A percentile compares a stretch with the other conserved stretches of the same genome.
Conservation (phyloP, 2,888 invertebrate species). For the Pachydiplax longipennis region DNA sequence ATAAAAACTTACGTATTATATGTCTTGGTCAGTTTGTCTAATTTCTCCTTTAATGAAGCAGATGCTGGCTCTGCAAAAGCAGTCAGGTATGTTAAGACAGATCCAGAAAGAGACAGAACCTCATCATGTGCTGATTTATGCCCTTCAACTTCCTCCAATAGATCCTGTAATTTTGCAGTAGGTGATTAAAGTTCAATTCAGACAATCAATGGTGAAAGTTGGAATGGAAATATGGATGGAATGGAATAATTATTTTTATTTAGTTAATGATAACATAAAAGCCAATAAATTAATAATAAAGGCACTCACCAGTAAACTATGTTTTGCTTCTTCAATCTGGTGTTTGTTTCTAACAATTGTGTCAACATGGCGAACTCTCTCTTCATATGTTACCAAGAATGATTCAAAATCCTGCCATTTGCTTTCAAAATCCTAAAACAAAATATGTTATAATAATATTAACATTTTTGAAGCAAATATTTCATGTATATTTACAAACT, state of each 20-base stretch:
- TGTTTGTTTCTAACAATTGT: slow-evolving; percentile 76
- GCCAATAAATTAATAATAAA: background rate
- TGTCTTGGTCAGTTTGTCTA: slow-evolving; percentile 72
- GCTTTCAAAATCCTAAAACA: slow-evolving; percentile 68
- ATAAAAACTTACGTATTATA: slow-evolving; percentile 68
- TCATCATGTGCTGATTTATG: slow-evolving; percentile 74
- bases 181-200: background rate
- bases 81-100: slow-evolving; percentile 74
- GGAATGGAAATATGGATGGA: no score
- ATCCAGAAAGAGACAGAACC: slow-evolving; percentile 72
- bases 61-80: slow-evolving; percentile 74
- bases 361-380: slow-evolving; percentile 80
- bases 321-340: slow-evolving; percentile 75
- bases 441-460: background rate
- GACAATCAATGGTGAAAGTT: background rate
- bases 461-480: no score
- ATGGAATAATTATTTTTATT: background rate
- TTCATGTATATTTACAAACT: no score
- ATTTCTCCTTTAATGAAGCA: slow-evolving; percentile 70
- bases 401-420: slow-evolving; percentile 75
- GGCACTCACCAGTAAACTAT: slow-evolving; percentile 71
- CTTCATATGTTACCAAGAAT: slow-evolving; percentile 73
- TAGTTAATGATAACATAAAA: background rate
- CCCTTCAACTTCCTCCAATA: slow-evolving; percentile 75
- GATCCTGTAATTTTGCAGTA: slow-evolving; percentile 66